Base-by-base conservation (phyloP, 2,888 invertebrate genomes). In the Atethmia centrago region DNA sequence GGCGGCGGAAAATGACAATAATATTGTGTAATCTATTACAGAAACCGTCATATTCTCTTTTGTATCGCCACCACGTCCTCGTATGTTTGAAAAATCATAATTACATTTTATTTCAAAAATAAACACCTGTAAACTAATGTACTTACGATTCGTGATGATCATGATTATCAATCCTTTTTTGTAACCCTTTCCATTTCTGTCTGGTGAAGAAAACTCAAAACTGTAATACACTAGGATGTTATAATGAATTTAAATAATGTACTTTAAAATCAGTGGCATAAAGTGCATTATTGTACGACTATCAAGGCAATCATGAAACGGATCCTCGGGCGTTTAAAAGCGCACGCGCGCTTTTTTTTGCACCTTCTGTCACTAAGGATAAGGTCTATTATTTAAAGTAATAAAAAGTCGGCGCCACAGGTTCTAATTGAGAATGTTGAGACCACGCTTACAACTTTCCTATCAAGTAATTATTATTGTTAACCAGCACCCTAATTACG, bases 1-100 rank as follows among this genome's bases (percentile, higher is more conserved):
- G 68, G 51, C 63, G 83, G 81, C 72, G 80, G 72, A 74, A 77
- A 77, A 74, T 82, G 88, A 88, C 88, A 89, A 89, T 89, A 89
- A 88, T 79, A 79, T 75, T 82, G 56, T 75, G 74, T 81, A 78
- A 74, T 59, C 59, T 65, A 78, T 68, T 65, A 58, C 74, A 65
- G 61, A 69, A 56, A 81, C 59, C 8, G 73, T 74, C 73, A 74
- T 68, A 25, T 55, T 66, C 67, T 61, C 65, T 69, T 68, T 65
- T 70, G 40, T 64, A 70, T 59, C 70, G 56, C 70, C 70, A 74
- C 68, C 61, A 69, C 31, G 21, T 58, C 45, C 49, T 53, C 72
- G 31, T 61, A 49, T 55, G 45, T 63, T 51, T 40, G 56, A 69
- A 45, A 55, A 40, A 36, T 42, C 25, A 40, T 53, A 76, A 64